A percentile compares a stretch with the other conserved stretches of the same genome.
Evolutionary conservation across 92 coral and sea anemone species (phyloP).

Genomic region (Epizoanthus illoricatus): DNA sequence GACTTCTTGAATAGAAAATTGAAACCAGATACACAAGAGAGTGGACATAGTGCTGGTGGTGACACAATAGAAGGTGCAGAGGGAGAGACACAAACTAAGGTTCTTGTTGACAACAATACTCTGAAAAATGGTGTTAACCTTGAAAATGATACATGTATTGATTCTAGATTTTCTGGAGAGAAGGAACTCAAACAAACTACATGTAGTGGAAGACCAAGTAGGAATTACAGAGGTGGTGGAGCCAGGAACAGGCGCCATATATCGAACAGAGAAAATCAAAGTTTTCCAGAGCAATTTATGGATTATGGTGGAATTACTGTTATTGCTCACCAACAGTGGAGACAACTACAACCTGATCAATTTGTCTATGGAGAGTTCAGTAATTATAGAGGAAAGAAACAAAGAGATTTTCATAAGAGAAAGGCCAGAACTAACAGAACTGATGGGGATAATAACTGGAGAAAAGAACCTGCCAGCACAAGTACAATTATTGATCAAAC

Average conservation of each 20-base stretch:
- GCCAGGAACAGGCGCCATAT: neutral
- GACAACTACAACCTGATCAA: neutral
- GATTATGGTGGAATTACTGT: neutral
- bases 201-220: slow-evolving; percentile 1
- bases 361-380: neutral
- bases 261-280: slow-evolving; percentile 6
- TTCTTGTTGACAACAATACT: neutral
- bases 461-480: neutral
- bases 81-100: neutral
- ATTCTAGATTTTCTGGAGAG: neutral
- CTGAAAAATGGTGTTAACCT: neutral
- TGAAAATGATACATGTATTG: neutral
- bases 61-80: neutral
- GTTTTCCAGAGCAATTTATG: neutral
- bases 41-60: too few relatives aligned
- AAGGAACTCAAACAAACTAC: slow-evolving; percentile 15
- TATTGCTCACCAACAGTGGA: neutral
- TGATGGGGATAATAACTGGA: neutral
- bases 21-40: neutral
- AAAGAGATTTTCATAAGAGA: neutral
- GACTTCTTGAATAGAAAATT: slow-evolving; percentile 34
- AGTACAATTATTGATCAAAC: neutral
- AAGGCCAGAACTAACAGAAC: neutral
- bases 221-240: neutral
- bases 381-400: slow-evolving; percentile 25